Evolutionary conservation across 2,797 vertebrate species (phyloP), one percentile per base, ranked within the genome.

Genomic region (Gallinago nigripennis): DNA sequence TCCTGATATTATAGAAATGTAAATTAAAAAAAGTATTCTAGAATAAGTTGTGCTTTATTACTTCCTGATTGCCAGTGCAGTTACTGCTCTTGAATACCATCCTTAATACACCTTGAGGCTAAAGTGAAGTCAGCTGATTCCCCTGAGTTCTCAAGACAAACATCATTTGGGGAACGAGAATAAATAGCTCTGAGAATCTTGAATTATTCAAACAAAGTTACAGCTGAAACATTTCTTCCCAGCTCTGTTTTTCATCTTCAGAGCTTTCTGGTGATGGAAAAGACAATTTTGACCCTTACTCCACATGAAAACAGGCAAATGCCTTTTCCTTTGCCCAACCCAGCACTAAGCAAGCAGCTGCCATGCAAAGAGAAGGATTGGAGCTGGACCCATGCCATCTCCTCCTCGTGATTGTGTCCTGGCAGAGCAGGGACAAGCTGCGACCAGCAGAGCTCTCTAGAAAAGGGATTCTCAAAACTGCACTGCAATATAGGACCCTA

Each of bases 181-280:
- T 75, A 94, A 95, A 95, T 64, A 92, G 76, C 91, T 94, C 82
- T 65, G 68, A 94, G 95, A 96, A 88, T 81, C 75, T 64, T 96
- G 76, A 97, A 96, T 96, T 96, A 97, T 73, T 96, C 73, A 97
- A 95, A 92, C 16, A 82, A 95, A 93, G 86, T 69, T 95, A 57
- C 37, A 92, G 72, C 31, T 19, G 46, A 91, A 92, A 66, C 2
- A 85, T 79, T 93, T 92, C n/a, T 73, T 64, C 41, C 7, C n/a
- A 46, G 56, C 27, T 50, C 33, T 64, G 5, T 9, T 94, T 95
- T 88, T 57, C 18, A 33, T 87, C 61, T 92, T 83, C 64, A 43
- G 54, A 69, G 11, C 77, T 82, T 39, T 46, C 33, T 82, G n/a
- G 28, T n/a, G 77, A 46, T 33, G 46, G 66, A 92, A 90, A 86